A percentile compares a stretch with the other conserved stretches of the same genome.
phyloP scores from a whole-genome alignment of 2,888 invertebrate genomes.

The Brachylomia viminalis region DNA sequence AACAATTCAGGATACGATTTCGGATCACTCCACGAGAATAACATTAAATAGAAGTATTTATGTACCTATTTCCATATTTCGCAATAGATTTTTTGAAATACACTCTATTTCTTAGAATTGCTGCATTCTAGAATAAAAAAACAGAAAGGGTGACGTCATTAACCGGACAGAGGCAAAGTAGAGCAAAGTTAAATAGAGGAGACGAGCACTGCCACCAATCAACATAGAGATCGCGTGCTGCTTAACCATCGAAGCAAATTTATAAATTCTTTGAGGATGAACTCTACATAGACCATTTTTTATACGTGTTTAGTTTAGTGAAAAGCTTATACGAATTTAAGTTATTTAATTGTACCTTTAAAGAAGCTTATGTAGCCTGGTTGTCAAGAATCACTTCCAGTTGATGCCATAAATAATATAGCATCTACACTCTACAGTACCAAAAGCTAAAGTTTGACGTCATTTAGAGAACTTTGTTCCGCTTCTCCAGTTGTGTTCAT shows the following conservation, averaged over 20 bases:
- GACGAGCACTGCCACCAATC: slow-evolving; percentile 12
- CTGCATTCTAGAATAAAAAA: slow-evolving; percentile 17
- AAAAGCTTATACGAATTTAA: slow-evolving; percentile 19
- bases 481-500: slow-evolving; percentile 31
- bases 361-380: slow-evolving; percentile 24
- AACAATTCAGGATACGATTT: slow-evolving; percentile 60
- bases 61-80: slow-evolving; percentile 14
- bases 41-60: slow-evolving; percentile 41
- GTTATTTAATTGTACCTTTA: neutral
- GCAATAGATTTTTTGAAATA: slow-evolving; percentile 28
- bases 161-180: slow-evolving; percentile 15
- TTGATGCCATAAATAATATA: slow-evolving; percentile 20
- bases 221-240: slow-evolving; percentile 22
- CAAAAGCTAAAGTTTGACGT: slow-evolving; percentile 48
- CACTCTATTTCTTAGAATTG: slow-evolving; percentile 14
- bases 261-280: neutral
- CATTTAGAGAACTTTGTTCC: slow-evolving; percentile 43
- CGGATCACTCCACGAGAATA: slow-evolving; percentile 52
- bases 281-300: slow-evolving; percentile 1
- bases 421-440: neutral
- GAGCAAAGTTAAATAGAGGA: slow-evolving; percentile 39
- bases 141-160: slow-evolving; percentile 20
- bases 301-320: slow-evolving; percentile 1
- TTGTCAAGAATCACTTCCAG: slow-evolving; percentile 36
- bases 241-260: slow-evolving; percentile 1